Evolutionary conservation across 1,140 invertebrate genomes (phyloP).

Genomic region (Manduca sexta): DNA sequence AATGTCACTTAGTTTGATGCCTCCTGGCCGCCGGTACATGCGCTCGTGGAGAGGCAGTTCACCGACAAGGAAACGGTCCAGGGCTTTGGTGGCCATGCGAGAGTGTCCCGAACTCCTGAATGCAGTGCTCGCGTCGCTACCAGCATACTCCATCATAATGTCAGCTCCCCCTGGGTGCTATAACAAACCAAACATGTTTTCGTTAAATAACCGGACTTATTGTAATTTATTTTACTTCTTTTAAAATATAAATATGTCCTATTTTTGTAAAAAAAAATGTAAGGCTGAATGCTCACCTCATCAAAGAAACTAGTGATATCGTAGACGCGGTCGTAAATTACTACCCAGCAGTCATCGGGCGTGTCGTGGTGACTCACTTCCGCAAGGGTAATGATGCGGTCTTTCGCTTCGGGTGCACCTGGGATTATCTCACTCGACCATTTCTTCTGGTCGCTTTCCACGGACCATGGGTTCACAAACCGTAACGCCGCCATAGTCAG

Average conservation of each 20-base stretch:
- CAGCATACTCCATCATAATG: slow-evolving; percentile 89
- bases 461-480: slow-evolving; percentile 57
- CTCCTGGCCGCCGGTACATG: slow-evolving; percentile 76
- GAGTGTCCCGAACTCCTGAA: slow-evolving; percentile 89
- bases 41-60: slow-evolving; percentile 80
- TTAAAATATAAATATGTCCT: too few relatives aligned
- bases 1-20: slow-evolving; percentile 60
- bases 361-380: slow-evolving; percentile 80
- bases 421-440: slow-evolving; percentile 39
- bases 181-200: neutral
- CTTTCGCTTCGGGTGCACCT: slow-evolving; percentile 46
- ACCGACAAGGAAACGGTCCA: slow-evolving; percentile 82
- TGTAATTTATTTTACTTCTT: too few relatives aligned
- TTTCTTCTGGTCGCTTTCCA: slow-evolving; percentile 27
- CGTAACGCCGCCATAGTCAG: slow-evolving; percentile 67
- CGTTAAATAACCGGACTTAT: neutral
- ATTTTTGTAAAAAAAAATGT: slow-evolving; percentile 4
- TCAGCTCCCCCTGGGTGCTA: slow-evolving; percentile 91
- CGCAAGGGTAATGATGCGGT: slow-evolving; percentile 73
- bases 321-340: slow-evolving; percentile 84
- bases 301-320: slow-evolving; percentile 82
- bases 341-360: slow-evolving; percentile 79
- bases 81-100: slow-evolving; percentile 72
- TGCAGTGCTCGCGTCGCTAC: slow-evolving; percentile 88
- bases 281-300: slow-evolving; percentile 66